These are phyloP conservation scores for Chrosomus eos DNA, from an alignment of 2,797 vertebrate species.

Conservation along the genomic window DNA sequence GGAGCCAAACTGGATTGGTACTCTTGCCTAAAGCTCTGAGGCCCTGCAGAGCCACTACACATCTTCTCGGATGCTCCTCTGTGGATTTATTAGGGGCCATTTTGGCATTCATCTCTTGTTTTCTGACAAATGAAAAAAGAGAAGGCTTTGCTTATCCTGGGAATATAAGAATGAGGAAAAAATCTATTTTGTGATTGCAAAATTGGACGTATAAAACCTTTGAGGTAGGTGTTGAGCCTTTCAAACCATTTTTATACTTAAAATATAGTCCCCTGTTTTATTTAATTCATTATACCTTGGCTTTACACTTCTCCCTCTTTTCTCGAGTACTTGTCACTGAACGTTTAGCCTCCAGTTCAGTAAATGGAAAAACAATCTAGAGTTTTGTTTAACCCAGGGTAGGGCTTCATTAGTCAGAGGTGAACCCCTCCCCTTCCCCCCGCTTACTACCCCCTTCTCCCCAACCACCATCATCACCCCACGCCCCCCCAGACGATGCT, in stretches of 20 bases:
- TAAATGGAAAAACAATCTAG: constrained; percentile 81
- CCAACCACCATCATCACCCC: constrained; percentile 63
- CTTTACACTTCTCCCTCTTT: constrained; percentile 66
- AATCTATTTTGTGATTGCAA: constrained; percentile 74
- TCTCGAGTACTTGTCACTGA: constrained; percentile 66
- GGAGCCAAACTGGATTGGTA: constrained; percentile 80
- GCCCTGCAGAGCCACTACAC: constrained; percentile 68
- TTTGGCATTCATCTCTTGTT: constrained; percentile 70
- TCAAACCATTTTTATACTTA: constrained; percentile 73
- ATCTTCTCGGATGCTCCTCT: constrained; percentile 70
- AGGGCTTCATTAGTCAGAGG: constrained; percentile 73
- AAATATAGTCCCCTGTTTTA: constrained; percentile 70
- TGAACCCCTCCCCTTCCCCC: constrained; percentile 51
- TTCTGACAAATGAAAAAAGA: constrained; percentile 75
- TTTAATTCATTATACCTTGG: constrained; percentile 68
- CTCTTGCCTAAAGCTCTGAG: constrained; percentile 68
- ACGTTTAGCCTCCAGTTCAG: constrained; percentile 66
- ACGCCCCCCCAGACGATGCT: constrained; percentile 89
- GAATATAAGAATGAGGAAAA: constrained; percentile 76
- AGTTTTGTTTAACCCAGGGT: constrained; percentile 80
- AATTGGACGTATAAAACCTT: constrained; percentile 81
- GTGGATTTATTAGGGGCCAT: constrained; percentile 76
- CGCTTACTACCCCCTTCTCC: constrained; percentile 59
- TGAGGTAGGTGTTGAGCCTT: constrained; percentile 88
- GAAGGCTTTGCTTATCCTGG: constrained; percentile 73